Evolutionary conservation across 2,888 invertebrate species (phyloP).

Genomic region (Diogma glabrata): DNA sequence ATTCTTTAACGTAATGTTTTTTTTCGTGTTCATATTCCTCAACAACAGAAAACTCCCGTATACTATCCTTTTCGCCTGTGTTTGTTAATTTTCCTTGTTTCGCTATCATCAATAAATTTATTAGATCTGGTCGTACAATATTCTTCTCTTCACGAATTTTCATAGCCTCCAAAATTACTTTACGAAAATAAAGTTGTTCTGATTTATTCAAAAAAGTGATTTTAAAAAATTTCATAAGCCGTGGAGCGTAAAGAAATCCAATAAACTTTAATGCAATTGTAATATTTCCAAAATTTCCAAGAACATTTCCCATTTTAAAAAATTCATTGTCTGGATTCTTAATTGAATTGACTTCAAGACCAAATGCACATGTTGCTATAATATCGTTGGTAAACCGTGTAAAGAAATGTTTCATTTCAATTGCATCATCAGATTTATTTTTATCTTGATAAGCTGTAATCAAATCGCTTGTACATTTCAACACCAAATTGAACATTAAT

Average conservation of each 20-base stretch:
- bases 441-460: conserved; percentile 15
- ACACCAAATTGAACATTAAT: conserved; percentile 21
- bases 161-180: too few species aligned
- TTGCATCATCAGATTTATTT: conserved; percentile 20
- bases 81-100: too few species aligned
- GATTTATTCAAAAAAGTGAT: too few species aligned
- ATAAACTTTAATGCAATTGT: too few species aligned
- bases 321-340: conserved; percentile 41
- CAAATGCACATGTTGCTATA: conserved; percentile 34
- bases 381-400: conserved; percentile 31
- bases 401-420: conserved; percentile 24
- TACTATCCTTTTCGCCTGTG: too few species aligned
- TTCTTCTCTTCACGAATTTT: too few species aligned
- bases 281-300: conserved; percentile 28
- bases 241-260: too few species aligned
- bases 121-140: conserved; percentile 42
- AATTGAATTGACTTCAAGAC: conserved; percentile 42
- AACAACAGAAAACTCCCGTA: too few species aligned
- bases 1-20: too few species aligned
- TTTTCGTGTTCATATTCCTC: too few species aligned
- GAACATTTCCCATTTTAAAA: conserved; percentile 37
- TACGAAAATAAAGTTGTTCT: too few species aligned
- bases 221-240: conserved; percentile 20
- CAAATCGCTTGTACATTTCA: conserved; percentile 3
- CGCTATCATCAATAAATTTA: conserved; percentile 42